A percentile compares a stretch with the other conserved stretches of the same genome.
These are phyloP conservation scores for Larimichthys crocea DNA, from an alignment of 2,113 vertebrate species.

Conservation along the genomic window DNA sequence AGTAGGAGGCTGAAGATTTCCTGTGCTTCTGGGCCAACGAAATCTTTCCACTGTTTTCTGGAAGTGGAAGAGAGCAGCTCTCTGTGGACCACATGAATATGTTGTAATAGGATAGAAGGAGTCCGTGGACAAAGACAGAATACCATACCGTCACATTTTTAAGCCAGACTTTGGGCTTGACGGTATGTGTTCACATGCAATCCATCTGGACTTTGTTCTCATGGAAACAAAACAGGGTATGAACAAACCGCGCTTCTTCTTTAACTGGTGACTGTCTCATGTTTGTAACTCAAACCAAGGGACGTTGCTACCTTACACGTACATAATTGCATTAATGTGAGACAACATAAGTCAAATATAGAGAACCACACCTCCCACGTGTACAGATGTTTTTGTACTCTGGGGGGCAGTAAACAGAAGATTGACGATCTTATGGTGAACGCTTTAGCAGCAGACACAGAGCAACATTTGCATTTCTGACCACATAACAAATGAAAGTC, in stretches of 20 bases:
- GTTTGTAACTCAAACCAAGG: not conserved
- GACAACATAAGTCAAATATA: not conserved
- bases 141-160: not conserved
- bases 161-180: not conserved
- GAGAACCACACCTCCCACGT: not conserved
- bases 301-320: not conserved
- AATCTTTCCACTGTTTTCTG: slow-evolving; percentile 2
- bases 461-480: not conserved
- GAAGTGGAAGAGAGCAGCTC: not conserved
- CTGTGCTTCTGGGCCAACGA: not conserved
- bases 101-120: not conserved
- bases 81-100: slow-evolving; percentile 4
- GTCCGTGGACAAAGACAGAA: not conserved
- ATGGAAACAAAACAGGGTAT: slow-evolving; percentile 5
- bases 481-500: too few species aligned
- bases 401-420: not conserved
- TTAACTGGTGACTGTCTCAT: not conserved
- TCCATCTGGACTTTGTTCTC: slow-evolving; percentile 28
- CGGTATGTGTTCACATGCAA: not conserved
- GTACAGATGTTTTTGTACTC: not conserved
- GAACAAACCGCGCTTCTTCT: not conserved
- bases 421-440: not conserved
- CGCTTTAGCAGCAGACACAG: not conserved
- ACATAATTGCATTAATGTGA: not conserved
- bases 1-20: not conserved